phyloP scores from a whole-genome alignment of 2,888 invertebrate species.

The Ophioninae sp. region DNA sequence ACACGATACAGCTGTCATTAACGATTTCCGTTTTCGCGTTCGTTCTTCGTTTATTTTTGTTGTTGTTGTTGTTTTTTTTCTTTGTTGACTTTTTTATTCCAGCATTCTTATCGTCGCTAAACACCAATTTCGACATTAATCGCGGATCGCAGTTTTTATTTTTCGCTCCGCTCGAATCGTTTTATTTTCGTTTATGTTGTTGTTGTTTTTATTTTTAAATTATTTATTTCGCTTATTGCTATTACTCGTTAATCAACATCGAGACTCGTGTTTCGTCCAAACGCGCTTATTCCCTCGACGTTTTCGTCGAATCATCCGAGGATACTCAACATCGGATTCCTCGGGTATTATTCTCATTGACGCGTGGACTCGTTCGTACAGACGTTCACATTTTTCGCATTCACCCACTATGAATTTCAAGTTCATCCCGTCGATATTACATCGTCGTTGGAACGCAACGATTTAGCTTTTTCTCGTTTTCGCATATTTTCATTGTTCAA shows the following conservation, averaged over 20 bases:
- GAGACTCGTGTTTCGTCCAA: conserved; percentile 47
- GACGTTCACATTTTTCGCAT: neutral
- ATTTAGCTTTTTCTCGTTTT: too few species aligned
- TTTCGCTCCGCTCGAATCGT: conserved; percentile 11
- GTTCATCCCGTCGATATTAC: too few species aligned
- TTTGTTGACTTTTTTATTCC: neutral
- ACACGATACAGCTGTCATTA: conserved; percentile 64
- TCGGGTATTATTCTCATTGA: conserved; percentile 26
- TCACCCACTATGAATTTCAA: neutral
- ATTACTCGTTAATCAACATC: conserved; percentile 45
- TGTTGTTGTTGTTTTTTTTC: conserved; percentile 58
- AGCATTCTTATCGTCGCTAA: conserved; percentile 32
- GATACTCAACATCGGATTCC: conserved; percentile 14
- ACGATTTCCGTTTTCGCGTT: neutral
- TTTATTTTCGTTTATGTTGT: too few species aligned
- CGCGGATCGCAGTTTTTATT: conserved; percentile 1
- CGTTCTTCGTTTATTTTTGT: conserved; percentile 42
- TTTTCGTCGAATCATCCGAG: neutral
- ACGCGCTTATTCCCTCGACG: conserved; percentile 6
- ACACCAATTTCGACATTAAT: conserved; percentile 47
- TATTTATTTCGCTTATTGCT: conserved; percentile 25
- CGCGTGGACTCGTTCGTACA: neutral
- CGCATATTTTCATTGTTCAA: too few species aligned
- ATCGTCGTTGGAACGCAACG: too few species aligned
- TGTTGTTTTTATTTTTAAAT: too few species aligned